Base-by-base conservation (phyloP, 2,797 vertebrate species). In the Setipinna tenuifilis region DNA sequence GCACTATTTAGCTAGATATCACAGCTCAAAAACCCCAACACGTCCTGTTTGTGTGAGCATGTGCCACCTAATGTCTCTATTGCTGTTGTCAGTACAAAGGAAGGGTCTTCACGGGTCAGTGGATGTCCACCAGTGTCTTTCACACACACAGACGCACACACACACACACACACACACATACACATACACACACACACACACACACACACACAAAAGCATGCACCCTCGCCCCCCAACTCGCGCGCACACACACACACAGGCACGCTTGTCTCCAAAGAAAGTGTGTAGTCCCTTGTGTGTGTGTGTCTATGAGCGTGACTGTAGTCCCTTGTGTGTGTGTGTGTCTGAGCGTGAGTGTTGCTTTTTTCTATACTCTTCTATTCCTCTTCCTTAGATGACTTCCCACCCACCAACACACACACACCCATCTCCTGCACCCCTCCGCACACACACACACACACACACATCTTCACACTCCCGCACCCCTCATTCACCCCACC, bases 41-140 rank as follows among this genome's bases (percentile, higher is more conserved):
- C 93, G 91, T 87, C 88, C 91, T 91, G 86, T 92, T 94, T 90
- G 95, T 95, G 94, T 94, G 92, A 94, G 93, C 92, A 89, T 92
- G 91, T 91, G 93, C 95, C 94, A 95, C 94, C 94, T 94, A 93
- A 94, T 92, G 89, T 91, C 91, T 93, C 92, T 88, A 91, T 90
- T 93, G 94, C 95, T 95, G 94, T 95, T 93, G 87, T 65, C 50
- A 87, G 90, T 87, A 93, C 91, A 95, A 95, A 92, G 89, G 89
- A 92, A 84, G 88, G 94, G 94, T 95, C 94, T 92, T 89, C 90
- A 92, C 4, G 91, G 95, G 95, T 96, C 96, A 95, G 88, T 62
- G 85, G 90, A 92, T 50, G 41, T 44, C 35, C 35, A 80, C 59
- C 46, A 19, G 71, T 44, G 17, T 44, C 50, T 54, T 14, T 10